A percentile compares a stretch with the other conserved stretches of the same genome.
phyloP scores from a whole-genome alignment of 2,113 vertebrate species.

The Labeo catla region DNA sequence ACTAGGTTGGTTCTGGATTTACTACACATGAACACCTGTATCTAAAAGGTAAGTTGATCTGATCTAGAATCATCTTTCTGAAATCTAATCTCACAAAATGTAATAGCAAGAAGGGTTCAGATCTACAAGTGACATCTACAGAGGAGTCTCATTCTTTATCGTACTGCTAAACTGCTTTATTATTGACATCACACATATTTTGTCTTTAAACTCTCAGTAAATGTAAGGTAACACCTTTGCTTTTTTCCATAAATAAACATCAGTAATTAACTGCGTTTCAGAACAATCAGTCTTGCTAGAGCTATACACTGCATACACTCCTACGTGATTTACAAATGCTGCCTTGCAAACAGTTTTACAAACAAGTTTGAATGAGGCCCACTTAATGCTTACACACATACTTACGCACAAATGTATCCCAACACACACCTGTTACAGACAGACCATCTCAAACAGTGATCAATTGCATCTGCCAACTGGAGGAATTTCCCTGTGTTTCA shows the following conservation, averaged over 20 bases:
- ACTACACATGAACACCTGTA: constrained; percentile 19
- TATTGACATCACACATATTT: background rate
- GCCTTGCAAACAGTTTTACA: background rate
- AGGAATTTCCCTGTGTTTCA: background rate
- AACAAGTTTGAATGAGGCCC: background rate
- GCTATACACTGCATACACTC: constrained; percentile 11
- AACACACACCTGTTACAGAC: background rate
- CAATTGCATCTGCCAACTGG: background rate
- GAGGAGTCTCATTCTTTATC: background rate
- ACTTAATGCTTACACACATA: background rate
- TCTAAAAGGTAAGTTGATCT: constrained; percentile 20
- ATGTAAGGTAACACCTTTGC: background rate
- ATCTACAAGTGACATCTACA: constrained; percentile 10
- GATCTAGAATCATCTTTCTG: constrained; percentile 10
- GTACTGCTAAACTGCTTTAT: background rate
- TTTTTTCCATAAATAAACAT: constrained; percentile 26
- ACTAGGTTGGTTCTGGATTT: background rate
- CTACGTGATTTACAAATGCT: background rate
- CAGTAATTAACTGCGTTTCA: constrained; percentile 28
- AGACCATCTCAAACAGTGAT: background rate
- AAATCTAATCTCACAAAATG: constrained; percentile 24
- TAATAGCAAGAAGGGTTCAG: background rate
- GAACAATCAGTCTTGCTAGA: constrained; percentile 34
- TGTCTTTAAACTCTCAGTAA: background rate
- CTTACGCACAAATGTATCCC: background rate